A percentile compares a stretch with the other conserved stretches of the same genome.
Conservation (phyloP, 2,888 invertebrate genomes). For the Notocelia uddmanniana region DNA sequence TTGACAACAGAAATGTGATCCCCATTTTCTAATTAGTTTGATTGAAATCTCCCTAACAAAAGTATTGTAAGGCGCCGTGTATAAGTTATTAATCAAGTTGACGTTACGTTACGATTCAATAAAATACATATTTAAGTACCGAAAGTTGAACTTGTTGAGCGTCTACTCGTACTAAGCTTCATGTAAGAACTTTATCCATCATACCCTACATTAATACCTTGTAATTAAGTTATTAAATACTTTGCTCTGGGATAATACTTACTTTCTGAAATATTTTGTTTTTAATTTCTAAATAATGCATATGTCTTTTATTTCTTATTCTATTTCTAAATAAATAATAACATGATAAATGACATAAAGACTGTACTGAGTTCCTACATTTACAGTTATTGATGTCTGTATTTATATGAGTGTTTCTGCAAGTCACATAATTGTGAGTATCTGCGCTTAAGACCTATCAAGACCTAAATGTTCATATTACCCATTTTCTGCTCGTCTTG, state of each 20-base stretch:
- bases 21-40: too few species aligned
- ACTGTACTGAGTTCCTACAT: neutral
- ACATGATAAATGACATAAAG: neutral
- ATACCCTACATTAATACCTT: neutral
- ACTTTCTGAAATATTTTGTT: too few species aligned
- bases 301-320: too few species aligned
- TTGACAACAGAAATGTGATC: too few species aligned
- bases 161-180: slow-evolving; percentile 2
- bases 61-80: neutral
- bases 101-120: neutral
- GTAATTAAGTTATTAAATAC: neutral
- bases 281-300: too few species aligned
- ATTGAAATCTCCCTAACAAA: neutral
- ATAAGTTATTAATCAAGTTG: slow-evolving; percentile 1
- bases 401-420: neutral
- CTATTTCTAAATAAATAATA: neutral
- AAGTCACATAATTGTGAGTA: neutral
- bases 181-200: neutral
- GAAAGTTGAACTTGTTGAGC: slow-evolving; percentile 3
- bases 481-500: neutral
- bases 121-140: neutral
- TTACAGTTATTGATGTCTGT: neutral
- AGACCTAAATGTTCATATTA: too few species aligned
- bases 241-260: neutral
- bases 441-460: too few species aligned